These are phyloP conservation scores for Gymnothorax reevesii DNA, from an alignment of 2,797 vertebrate genomes.

Conservation along the genomic window DNA sequence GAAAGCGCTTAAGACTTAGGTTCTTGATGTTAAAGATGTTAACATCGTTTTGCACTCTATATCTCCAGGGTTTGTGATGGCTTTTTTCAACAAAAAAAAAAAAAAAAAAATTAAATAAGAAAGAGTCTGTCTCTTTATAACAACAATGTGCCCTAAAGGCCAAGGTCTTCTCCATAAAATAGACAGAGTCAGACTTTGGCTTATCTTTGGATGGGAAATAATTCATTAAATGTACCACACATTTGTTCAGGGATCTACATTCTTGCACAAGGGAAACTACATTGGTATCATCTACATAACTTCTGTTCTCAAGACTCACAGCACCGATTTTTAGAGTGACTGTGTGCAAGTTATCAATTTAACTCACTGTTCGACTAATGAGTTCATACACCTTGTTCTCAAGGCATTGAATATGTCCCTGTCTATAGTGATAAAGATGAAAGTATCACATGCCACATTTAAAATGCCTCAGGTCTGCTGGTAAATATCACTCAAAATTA, in stretches of 20 bases:
- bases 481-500: no score
- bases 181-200: not conserved
- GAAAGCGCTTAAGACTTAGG: constrained; percentile 39
- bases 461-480: not conserved
- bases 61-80: constrained; percentile 24
- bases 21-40: not conserved
- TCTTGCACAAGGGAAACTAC: not conserved
- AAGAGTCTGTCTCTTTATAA: constrained; percentile 37
- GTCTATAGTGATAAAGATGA: not conserved
- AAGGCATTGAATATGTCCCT: no score
- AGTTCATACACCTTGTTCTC: no score
- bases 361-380: no score
- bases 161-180: not conserved
- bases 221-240: not conserved
- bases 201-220: not conserved
- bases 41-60: constrained; percentile 27
- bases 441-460: not conserved
- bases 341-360: no score
- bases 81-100: constrained; percentile 21
- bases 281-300: not conserved
- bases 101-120: not conserved
- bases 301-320: no score
- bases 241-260: not conserved
- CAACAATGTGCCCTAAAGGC: constrained; percentile 2
- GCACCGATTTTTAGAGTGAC: no score